Conservation (phyloP, 2,797 vertebrate species). For the Gila robusta region DNA sequence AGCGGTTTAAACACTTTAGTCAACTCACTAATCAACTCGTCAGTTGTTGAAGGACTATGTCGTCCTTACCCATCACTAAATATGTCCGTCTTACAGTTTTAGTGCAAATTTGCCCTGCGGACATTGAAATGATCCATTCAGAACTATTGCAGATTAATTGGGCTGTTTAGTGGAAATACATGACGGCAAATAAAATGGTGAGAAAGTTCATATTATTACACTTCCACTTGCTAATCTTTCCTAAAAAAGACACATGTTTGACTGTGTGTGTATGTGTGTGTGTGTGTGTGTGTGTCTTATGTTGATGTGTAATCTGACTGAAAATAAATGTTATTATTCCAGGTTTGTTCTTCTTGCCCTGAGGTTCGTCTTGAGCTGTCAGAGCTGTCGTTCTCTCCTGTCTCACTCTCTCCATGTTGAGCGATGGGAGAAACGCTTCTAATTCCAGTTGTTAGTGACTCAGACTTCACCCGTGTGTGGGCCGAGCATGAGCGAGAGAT, state of each 20-base stretch:
- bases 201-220: background rate
- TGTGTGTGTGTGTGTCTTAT: background rate
- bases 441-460: constrained; percentile 81
- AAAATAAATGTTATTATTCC: constrained; percentile 21
- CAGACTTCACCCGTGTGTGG: constrained; percentile 72
- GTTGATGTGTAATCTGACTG: background rate
- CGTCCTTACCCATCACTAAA: background rate
- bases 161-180: background rate
- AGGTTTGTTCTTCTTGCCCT: constrained; percentile 1
- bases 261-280: background rate
- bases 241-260: background rate
- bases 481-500: constrained; percentile 62
- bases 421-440: constrained; percentile 75
- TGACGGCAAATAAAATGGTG: background rate
- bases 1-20: background rate
- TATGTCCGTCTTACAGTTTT: background rate
- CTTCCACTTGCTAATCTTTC: background rate
- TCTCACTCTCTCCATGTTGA: constrained; percentile 56
- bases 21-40: background rate
- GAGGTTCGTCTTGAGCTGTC: constrained; percentile 4
- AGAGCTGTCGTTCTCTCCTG: constrained; percentile 4
- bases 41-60: background rate
- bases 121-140: too few relatives aligned
- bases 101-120: too few relatives aligned
- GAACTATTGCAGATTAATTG: background rate